A percentile compares a stretch with the other conserved stretches of the same genome.
Conservation (phyloP, 2,888 invertebrate species). For the Apamea epomidion region DNA sequence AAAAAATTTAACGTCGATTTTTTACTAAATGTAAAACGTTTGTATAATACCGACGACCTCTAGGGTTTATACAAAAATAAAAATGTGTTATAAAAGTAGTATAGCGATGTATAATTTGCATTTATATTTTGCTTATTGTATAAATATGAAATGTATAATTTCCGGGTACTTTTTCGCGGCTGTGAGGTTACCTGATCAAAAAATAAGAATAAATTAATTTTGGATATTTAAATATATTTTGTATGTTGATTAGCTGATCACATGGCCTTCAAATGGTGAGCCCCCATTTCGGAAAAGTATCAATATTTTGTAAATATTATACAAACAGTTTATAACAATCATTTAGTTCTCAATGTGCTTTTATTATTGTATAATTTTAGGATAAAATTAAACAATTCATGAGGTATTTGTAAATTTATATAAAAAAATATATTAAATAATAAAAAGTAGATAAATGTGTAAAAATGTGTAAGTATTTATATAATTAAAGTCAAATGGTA, state of each 20-base stretch:
- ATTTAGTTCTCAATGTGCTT: conserved; percentile 64
- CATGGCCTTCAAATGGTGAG: conserved; percentile 84
- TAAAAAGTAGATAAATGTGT: conserved; percentile 69
- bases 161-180: conserved; percentile 81
- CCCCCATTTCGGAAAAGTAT: conserved; percentile 88
- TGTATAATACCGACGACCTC: conserved; percentile 42
- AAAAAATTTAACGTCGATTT: conserved; percentile 43
- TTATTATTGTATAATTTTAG: conserved; percentile 59
- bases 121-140: conserved; percentile 61
- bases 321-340: conserved; percentile 49
- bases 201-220: conserved; percentile 44
- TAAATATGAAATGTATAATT: conserved; percentile 57
- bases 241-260: conserved; percentile 76
- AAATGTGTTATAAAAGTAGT: conserved; percentile 56
- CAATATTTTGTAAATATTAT: conserved; percentile 69
- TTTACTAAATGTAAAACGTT: conserved; percentile 53
- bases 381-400: conserved; percentile 49
- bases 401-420: conserved; percentile 66
- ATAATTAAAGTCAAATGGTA: conserved; percentile 59
- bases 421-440: conserved; percentile 59
- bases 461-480: conserved; percentile 66
- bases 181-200: conserved; percentile 78
- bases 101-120: conserved; percentile 53
- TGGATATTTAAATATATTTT: conserved; percentile 61
- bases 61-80: conserved; percentile 53